These are phyloP conservation scores for Malacoraja senta DNA, from an alignment of 2,797 vertebrate genomes.

Conservation along the genomic window DNA sequence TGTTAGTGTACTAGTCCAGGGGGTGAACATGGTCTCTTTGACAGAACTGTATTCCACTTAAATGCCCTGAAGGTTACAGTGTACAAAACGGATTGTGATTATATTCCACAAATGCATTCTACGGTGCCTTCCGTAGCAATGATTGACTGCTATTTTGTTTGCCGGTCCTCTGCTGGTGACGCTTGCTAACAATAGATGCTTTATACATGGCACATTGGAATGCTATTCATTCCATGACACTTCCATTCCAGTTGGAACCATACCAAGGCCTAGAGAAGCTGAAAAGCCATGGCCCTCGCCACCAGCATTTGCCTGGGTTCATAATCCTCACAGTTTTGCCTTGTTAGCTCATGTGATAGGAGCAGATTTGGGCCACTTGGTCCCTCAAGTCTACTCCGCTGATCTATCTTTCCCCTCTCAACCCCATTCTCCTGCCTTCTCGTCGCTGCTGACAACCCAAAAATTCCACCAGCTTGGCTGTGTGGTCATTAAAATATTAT, in stretches of 20 bases:
- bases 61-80: not conserved
- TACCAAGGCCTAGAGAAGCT: not conserved
- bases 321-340: not conserved
- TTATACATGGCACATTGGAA: constrained; percentile 7
- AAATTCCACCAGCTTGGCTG: too few species aligned
- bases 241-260: not conserved
- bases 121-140: not conserved
- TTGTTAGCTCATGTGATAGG: not conserved
- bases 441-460: too few species aligned
- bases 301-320: not conserved
- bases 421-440: too few species aligned
- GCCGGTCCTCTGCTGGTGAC: not conserved
- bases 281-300: not conserved
- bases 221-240: constrained; percentile 21
- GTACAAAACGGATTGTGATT: not conserved
- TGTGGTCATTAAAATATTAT: too few species aligned
- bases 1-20: too few species aligned
- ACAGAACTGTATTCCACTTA: not conserved
- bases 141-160: not conserved
- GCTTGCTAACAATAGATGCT: not conserved
- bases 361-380: too few species aligned
- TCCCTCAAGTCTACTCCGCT: too few species aligned
- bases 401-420: too few species aligned
- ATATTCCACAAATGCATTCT: not conserved
- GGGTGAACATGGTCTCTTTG: not conserved